Evolutionary conservation across 2,113 vertebrate genomes (phyloP).

Genomic region (Oncorhynchus tshawytscha): DNA sequence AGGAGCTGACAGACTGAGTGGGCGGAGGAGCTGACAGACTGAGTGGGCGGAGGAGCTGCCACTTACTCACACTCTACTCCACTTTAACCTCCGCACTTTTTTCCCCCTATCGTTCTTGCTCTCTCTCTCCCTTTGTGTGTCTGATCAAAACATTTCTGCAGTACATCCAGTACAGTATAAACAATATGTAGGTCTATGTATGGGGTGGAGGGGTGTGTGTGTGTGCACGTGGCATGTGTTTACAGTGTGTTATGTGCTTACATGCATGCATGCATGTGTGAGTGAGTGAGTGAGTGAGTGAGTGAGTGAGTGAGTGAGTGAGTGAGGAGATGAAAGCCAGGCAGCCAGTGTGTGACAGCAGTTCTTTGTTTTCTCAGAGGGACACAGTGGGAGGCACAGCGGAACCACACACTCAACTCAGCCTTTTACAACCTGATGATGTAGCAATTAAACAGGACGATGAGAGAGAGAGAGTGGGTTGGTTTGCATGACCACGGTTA

Average conservation of each 20-base stretch:
- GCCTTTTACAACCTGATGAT: conserved; percentile 44
- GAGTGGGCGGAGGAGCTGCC: too few species aligned
- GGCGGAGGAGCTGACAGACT: too few species aligned
- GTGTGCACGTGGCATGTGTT: too few species aligned
- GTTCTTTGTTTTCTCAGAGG: too few species aligned
- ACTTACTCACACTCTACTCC: conserved; percentile 27
- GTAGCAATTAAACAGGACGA: conserved; percentile 34
- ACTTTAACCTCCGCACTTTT: neutral
- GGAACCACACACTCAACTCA: conserved; percentile 11
- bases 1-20: too few species aligned
- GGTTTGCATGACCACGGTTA: conserved; percentile 26
- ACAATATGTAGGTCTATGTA: neutral
- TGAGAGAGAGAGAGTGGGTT: conserved; percentile 11
- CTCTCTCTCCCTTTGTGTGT: neutral
- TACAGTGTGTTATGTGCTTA: too few species aligned
- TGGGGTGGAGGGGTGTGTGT: too few species aligned
- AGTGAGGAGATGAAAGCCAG: neutral
- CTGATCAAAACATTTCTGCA: too few species aligned
- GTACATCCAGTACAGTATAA: too few species aligned
- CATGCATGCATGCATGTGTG: neutral
- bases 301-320: neutral
- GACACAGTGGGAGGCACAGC: conserved; percentile 10
- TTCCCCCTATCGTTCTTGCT: neutral
- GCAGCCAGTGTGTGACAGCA: neutral
- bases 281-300: neutral